These are phyloP conservation scores for Mesorhabditis sp. DNA, from an alignment of 2,888 invertebrate species.

Conservation along the genomic window DNA sequence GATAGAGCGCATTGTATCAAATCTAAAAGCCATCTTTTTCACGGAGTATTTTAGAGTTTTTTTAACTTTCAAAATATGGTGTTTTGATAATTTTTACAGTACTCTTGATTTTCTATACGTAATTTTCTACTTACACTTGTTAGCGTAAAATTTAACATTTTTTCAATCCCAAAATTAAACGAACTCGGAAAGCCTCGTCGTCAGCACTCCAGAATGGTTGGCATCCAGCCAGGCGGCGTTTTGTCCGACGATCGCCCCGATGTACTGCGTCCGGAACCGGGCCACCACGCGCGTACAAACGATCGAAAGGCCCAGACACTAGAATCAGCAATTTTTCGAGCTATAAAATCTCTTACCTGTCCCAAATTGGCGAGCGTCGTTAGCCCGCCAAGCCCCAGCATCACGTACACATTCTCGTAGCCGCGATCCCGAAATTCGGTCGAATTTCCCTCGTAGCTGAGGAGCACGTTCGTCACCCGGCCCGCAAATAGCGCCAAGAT, in stretches of 20 bases:
- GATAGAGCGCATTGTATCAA: no score
- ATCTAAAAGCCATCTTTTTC: no score
- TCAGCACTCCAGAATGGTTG: not conserved
- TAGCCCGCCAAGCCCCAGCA: not conserved
- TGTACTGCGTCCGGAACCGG: not conserved
- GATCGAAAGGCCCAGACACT: not conserved
- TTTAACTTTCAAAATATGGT: no score
- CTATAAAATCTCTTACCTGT: no score
- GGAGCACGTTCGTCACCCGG: conserved; percentile 1
- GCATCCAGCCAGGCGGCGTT: conserved; percentile 3
- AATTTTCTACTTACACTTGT: no score
- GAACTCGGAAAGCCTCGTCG: not conserved
- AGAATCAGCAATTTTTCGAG: no score
- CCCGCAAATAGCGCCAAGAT: not conserved
- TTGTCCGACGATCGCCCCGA: not conserved
- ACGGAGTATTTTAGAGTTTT: no score
- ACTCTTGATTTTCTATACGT: no score
- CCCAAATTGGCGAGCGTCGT: not conserved
- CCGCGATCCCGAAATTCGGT: not conserved
- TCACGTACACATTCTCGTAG: not conserved
- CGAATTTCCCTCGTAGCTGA: not conserved
- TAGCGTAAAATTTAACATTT: no score
- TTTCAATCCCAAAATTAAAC: not conserved
- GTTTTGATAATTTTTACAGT: no score
- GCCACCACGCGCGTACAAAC: not conserved